A percentile compares a stretch with the other conserved stretches of the same genome.
Conservation (phyloP, 2,113 vertebrate genomes). For the Microtus richardsoni region DNA sequence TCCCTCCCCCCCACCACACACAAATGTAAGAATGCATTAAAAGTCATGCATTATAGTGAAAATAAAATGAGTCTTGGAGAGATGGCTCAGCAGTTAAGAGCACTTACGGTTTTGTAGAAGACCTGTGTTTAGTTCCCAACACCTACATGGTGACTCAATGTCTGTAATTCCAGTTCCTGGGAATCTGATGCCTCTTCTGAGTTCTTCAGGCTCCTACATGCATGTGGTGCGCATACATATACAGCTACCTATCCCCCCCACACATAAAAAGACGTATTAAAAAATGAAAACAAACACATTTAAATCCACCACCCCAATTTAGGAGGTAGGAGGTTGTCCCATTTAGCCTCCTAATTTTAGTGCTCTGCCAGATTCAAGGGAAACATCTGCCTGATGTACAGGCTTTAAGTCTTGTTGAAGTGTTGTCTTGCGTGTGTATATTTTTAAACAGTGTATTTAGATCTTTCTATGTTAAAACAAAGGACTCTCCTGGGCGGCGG, state of each 20-base stretch:
- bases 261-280: background rate
- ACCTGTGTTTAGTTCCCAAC: background rate
- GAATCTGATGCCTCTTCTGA: background rate
- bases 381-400: background rate
- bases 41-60: background rate
- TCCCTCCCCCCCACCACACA: background rate
- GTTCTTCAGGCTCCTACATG: background rate
- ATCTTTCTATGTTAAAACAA: background rate
- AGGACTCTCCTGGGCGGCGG: background rate
- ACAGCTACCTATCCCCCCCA: too few relatives aligned
- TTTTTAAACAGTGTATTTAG: background rate
- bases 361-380: background rate
- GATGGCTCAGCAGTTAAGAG: background rate
- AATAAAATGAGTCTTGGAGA: background rate
- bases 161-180: background rate
- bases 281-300: background rate
- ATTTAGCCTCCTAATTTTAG: background rate
- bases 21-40: background rate
- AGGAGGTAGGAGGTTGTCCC: background rate
- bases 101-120: background rate
- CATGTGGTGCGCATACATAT: background rate
- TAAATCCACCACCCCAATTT: background rate
- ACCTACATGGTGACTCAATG: background rate
- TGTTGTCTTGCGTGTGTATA: background rate
- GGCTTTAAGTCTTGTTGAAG: background rate